These are phyloP conservation scores for Herpetotheres cachinnans DNA, from an alignment of 2,113 vertebrate species.

Conservation along the genomic window DNA sequence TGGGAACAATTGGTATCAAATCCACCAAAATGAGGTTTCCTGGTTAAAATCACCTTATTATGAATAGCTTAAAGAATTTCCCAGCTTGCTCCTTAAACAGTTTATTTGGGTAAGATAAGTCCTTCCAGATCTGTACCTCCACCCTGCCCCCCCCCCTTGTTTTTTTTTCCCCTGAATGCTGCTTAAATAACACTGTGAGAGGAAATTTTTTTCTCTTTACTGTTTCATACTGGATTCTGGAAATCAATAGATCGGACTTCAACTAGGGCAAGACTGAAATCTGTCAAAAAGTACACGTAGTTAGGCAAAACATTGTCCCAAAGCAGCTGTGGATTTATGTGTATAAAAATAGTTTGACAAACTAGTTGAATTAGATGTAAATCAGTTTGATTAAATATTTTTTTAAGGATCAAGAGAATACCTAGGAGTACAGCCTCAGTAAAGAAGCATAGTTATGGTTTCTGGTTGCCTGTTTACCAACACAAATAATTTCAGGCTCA, in stretches of 20 bases:
- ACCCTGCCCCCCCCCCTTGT: accelerated
- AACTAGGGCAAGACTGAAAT: neutral
- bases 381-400: neutral
- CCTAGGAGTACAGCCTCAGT: neutral
- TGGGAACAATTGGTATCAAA: neutral
- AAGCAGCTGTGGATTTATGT: neutral
- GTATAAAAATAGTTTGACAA: neutral
- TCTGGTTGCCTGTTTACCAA: neutral
- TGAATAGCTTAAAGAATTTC: neutral
- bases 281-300: neutral
- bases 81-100: neutral
- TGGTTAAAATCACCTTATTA: neutral
- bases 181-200: neutral
- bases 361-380: neutral
- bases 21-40: neutral
- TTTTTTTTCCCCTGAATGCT: neutral
- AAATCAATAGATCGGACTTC: neutral
- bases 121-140: neutral
- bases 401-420: neutral
- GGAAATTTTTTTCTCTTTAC: neutral
- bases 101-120: neutral
- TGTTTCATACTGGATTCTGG: neutral
- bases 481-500: neutral
- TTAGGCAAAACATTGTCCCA: neutral
- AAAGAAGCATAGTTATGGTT: neutral